Conservation (phyloP, 2,888 invertebrate species). For the Drymonia ruficornis region DNA sequence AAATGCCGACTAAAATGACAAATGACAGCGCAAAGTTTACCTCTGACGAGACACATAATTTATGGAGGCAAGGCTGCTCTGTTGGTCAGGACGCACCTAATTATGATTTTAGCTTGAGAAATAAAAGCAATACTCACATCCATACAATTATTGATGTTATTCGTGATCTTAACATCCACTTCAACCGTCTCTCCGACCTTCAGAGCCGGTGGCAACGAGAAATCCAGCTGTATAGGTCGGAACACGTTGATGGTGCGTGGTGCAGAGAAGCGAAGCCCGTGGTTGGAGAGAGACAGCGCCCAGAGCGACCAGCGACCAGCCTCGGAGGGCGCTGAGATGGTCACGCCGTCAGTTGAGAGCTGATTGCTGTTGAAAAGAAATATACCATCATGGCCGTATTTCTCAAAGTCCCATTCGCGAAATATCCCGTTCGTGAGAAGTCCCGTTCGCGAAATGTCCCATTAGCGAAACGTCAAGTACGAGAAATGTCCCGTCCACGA, state of each 20-base stretch:
- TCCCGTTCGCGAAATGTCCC: too few relatives aligned
- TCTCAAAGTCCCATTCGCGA: too few relatives aligned
- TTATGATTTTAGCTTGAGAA: too few relatives aligned
- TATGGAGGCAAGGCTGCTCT: too few relatives aligned
- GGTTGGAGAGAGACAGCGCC: slow-evolving; percentile 84
- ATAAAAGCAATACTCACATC: slow-evolving; percentile 81
- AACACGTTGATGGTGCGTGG: slow-evolving; percentile 86
- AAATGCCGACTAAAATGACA: too few relatives aligned
- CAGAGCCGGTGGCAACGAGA: slow-evolving; percentile 84
- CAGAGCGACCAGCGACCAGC: slow-evolving; percentile 88
- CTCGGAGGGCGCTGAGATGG: slow-evolving; percentile 85
- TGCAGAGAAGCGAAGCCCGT: slow-evolving; percentile 82
- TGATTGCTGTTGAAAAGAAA: slow-evolving; percentile 71
- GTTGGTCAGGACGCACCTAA: too few relatives aligned
- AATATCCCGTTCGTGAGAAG: too few relatives aligned
- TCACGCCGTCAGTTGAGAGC: slow-evolving; percentile 84
- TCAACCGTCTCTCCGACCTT: slow-evolving; percentile 87
- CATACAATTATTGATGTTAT: slow-evolving; percentile 88
- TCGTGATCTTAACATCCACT: slow-evolving; percentile 88
- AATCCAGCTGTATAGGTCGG: slow-evolving; percentile 86
- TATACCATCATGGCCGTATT: too few relatives aligned
- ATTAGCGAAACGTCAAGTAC: too few relatives aligned
- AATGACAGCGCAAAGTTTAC: too few relatives aligned
- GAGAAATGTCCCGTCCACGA: too few relatives aligned
- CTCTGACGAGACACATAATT: too few relatives aligned